Evolutionary conservation across 2,797 vertebrate species (phyloP), one percentile per base, ranked within the genome.

Genomic region (Coregonus suidteri): DNA sequence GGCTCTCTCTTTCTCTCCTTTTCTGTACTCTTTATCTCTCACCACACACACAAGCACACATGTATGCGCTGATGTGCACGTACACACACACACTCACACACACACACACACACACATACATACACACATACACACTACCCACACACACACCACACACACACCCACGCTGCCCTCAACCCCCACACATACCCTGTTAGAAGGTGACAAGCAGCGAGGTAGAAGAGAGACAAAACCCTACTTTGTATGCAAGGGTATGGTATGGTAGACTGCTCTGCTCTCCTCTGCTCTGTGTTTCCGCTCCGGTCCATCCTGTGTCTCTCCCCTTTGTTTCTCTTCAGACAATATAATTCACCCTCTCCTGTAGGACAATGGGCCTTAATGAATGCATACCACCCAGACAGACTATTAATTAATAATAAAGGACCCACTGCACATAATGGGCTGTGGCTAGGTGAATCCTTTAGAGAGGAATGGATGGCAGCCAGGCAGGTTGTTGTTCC

Each of bases 381-480:
- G 72, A 89, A 86, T 82, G 77, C 81, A 64, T 75, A 76, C 84
- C 75, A 74, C 75, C 64, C 83, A 70, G 75, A 80, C 79, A 65
- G 83, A 81, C 74, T 77, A 77, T 82, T 91, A 86, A 91, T 90
- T 90, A 88, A 88, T 11, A 47, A 47, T 88, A 81, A 82, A 69
- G 79, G 79, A 75, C 79, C 71, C 83, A 20, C 80, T 83, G 82
- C 69, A 25, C 80, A 83, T 89, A 86, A 91, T 88, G 83, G 77
- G 76, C 83, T 82, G 69, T 83, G 66, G 81, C 81, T 78, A 66
- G 74, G 41, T 79, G 79, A 83, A 73, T 79, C 69, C 13, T 16
- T 30, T 20, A 16, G 37, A 4, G 35, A 62, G 41, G 16, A 18
- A 56, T 56, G 16, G 20, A 18, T n/a, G 14, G 51, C 34, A 15